A percentile compares a stretch with the other conserved stretches of the same genome.
These are phyloP conservation scores for Drosophila kanapiae DNA, from an alignment of 1,140 invertebrate genomes.

Conservation along the genomic window DNA sequence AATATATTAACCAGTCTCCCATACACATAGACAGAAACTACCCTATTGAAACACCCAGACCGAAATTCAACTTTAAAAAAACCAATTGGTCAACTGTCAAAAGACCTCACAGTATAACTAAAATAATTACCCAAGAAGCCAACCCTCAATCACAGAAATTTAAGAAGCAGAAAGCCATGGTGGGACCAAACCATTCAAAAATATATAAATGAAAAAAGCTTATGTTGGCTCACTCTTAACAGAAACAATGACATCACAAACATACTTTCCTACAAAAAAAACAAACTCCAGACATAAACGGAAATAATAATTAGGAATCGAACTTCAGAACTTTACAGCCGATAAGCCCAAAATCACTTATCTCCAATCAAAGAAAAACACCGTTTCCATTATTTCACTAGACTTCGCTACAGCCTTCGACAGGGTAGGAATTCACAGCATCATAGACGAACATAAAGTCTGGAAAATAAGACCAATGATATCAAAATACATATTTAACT, in stretches of 20 bases:
- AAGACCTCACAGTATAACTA: background rate
- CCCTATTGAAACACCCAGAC: slow-evolving; percentile 6
- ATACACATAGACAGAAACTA: background rate
- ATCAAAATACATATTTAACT: slow-evolving; percentile 2
- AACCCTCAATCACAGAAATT: slow-evolving; percentile 3
- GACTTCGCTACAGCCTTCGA: too few species aligned
- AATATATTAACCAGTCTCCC: background rate
- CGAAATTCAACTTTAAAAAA: slow-evolving; percentile 5
- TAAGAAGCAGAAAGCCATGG: slow-evolving; percentile 1
- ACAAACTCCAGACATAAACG: slow-evolving; percentile 17
- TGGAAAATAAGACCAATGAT: slow-evolving; percentile 26
- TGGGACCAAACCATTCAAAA: slow-evolving; percentile 16
- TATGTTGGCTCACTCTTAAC: slow-evolving; percentile 14
- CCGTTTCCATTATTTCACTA: background rate
- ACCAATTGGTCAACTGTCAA: background rate
- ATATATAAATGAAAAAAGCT: slow-evolving; percentile 19
- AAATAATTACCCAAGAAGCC: background rate
- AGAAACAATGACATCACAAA: slow-evolving; percentile 27
- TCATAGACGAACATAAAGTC: slow-evolving; percentile 16
- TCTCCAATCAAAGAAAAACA: background rate
- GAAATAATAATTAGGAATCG: slow-evolving; percentile 37
- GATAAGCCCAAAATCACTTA: slow-evolving; percentile 9
- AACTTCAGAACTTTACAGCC: too few species aligned
- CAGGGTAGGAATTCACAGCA: background rate
- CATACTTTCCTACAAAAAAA: slow-evolving; percentile 28